Base-by-base conservation (phyloP, 2,797 vertebrate species). In the Coendou prehensilis region DNA sequence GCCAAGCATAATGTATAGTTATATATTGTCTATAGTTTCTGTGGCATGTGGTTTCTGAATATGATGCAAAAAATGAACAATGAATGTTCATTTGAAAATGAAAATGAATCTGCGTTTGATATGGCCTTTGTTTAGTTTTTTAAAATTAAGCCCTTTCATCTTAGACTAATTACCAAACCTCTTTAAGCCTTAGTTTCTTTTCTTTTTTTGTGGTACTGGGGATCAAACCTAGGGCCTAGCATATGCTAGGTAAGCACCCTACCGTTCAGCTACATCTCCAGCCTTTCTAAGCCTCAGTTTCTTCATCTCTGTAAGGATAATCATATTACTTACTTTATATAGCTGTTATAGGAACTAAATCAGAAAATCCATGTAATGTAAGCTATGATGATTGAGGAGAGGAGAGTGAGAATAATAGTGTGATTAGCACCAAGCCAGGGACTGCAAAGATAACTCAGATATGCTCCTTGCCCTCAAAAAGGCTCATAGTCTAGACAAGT, bases 41-140 rank as follows among this genome's bases (percentile, higher is more conserved):
- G 17, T 67, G 30, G 22, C 18, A 64, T 33, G 17, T 67, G 33
- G 63, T 67, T 89, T 82, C 15, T 78, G n/a, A 95, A 87, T 93
- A 94, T n/a, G n/a, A 89, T 61, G 2, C 82, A 95, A 64, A 92
- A 90, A 64, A 93, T 89, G 45, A 94, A 94, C 47, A 76, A 0
- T 89, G 37, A 41, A 41, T 41, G 37, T 41, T 41, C 37, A 41
- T 41, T 41, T 41, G 37, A 41, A 41, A 41, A 41, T 41, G 37
- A 41, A 41, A 41, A 41, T 41, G 47, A 89, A 52, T 93, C 52
- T 91, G n/a, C 26, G 85, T 30, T 41, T 30, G 56, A 28, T 73
- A 76, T 64, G 17, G 33, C 13, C n/a, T 86, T 91, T 67, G 20
- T 78, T 78, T 54, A 96, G 71, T 90, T 73, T 84, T 76, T 95